Conservation (phyloP, 2,113 vertebrate species). For the Hippopotamus amphibius region DNA sequence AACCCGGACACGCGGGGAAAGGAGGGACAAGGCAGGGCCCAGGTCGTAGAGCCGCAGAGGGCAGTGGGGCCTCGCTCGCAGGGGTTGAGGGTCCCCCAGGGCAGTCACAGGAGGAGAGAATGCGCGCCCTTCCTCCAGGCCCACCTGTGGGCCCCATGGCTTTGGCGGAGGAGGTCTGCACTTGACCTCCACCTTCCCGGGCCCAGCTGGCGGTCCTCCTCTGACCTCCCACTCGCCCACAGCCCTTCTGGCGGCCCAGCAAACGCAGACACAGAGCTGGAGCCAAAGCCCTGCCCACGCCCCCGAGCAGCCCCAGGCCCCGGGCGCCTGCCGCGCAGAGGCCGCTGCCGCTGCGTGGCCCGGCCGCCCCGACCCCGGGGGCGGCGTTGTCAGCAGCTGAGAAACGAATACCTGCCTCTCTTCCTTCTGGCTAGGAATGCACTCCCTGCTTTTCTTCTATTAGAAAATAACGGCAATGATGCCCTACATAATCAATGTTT, state of each 20-base stretch:
- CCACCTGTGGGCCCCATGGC: rapidly evolving
- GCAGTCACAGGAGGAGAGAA: neutral
- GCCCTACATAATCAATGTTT: slow-evolving; percentile 66
- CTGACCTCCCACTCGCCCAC: neutral
- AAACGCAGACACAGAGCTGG: rapidly evolving
- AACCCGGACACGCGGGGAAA: neutral
- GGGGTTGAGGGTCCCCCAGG: neutral
- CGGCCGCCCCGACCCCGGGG: neutral
- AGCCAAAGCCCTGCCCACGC: neutral
- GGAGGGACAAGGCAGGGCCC: neutral
- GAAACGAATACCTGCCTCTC: slow-evolving; percentile 15
- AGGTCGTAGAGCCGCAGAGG: neutral
- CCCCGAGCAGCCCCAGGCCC: neutral
- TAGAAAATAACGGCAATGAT: slow-evolving; percentile 72
- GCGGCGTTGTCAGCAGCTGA: neutral
- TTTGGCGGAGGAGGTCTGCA: neutral
- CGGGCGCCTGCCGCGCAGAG: no score
- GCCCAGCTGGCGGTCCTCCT: neutral
- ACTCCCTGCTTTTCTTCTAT: slow-evolving; percentile 48
- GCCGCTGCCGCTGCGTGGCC: neutral
- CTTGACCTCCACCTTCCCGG: neutral
- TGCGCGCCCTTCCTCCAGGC: neutral
- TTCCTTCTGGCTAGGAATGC: slow-evolving; percentile 21
- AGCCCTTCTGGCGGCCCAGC: neutral
- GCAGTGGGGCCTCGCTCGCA: neutral